Evolutionary conservation across 2,888 invertebrate species (phyloP).

Genomic region (Teinopalpus imperialis): DNA sequence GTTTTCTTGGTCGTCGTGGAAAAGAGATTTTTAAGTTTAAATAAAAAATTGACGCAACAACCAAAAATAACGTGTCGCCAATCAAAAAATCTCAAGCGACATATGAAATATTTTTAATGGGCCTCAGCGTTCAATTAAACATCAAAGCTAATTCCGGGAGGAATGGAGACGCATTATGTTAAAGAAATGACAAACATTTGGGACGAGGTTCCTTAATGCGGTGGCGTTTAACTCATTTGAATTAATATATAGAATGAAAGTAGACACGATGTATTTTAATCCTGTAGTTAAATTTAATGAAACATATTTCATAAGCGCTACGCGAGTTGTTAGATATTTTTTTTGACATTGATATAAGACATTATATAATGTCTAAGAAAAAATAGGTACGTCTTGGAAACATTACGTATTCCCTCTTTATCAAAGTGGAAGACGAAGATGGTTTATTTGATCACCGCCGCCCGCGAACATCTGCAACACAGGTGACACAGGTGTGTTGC

Average conservation of each 20-base stretch:
- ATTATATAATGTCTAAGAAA: too few species aligned
- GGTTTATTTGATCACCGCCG: too few species aligned
- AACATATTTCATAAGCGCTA: slow-evolving; percentile 2
- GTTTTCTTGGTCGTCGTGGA: too few species aligned
- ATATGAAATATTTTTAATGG: slow-evolving; percentile 22
- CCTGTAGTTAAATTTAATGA: background rate
- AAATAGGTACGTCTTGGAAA: too few species aligned
- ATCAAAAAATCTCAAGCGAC: slow-evolving; percentile 19
- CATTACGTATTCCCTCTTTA: too few species aligned
- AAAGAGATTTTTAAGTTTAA: too few species aligned
- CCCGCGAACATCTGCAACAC: too few species aligned
- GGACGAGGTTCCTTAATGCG: slow-evolving; percentile 23
- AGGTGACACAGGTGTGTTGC: too few species aligned
- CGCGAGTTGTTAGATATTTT: background rate
- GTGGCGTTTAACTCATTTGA: slow-evolving; percentile 24
- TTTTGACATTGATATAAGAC: background rate
- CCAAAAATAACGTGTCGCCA: slow-evolving; percentile 13
- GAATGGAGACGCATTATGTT: background rate
- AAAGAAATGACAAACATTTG: slow-evolving; percentile 15
- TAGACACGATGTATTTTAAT: slow-evolving; percentile 16
- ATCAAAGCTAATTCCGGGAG: slow-evolving; percentile 21
- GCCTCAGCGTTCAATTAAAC: slow-evolving; percentile 23
- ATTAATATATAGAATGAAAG: slow-evolving; percentile 19
- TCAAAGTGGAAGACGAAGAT: too few species aligned
- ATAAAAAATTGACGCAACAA: slow-evolving; percentile 5